These are phyloP conservation scores for Xenopus laevis DNA, from an alignment of 2,113 vertebrate genomes.

Conservation along the genomic window DNA sequence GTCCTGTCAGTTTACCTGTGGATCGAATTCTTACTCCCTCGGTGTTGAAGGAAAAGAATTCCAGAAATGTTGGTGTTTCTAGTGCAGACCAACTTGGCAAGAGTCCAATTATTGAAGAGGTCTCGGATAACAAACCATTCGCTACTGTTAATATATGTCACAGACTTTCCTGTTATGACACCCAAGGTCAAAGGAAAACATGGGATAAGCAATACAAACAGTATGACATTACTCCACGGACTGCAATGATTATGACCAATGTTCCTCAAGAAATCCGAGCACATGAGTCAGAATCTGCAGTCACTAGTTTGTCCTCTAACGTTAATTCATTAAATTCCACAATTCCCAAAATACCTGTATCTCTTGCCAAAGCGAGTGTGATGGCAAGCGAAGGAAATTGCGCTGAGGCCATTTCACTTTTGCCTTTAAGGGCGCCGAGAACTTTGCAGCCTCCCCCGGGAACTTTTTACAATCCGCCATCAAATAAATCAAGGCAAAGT, in stretches of 20 bases:
- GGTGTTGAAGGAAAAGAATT: slow-evolving; percentile 72
- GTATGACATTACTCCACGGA: slow-evolving; percentile 71
- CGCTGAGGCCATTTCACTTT: slow-evolving; percentile 58
- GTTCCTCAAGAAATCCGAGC: slow-evolving; percentile 60
- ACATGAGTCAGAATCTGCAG: slow-evolving; percentile 43
- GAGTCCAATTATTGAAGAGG: slow-evolving; percentile 77
- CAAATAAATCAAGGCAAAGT: slow-evolving; percentile 58
- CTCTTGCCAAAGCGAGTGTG: slow-evolving; percentile 61
- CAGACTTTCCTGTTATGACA: slow-evolving; percentile 77
- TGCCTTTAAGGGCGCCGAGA: slow-evolving; percentile 74
- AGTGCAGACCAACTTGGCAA: slow-evolving; percentile 59
- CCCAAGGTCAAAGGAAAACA: slow-evolving; percentile 73
- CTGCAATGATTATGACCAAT: slow-evolving; percentile 61
- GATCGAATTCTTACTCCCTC: slow-evolving; percentile 62
- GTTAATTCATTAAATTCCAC: slow-evolving; percentile 44
- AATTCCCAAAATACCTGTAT: slow-evolving; percentile 63
- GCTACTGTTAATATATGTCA: slow-evolving; percentile 59
- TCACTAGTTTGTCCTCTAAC: slow-evolving; percentile 50
- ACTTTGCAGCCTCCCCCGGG: slow-evolving; percentile 89
- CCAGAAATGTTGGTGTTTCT: slow-evolving; percentile 54
- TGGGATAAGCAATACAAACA: slow-evolving; percentile 86
- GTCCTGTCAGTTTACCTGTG: slow-evolving; percentile 82
- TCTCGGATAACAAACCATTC: slow-evolving; percentile 68
- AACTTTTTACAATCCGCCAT: slow-evolving; percentile 92
- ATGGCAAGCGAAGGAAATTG: slow-evolving; percentile 68